phyloP scores from a whole-genome alignment of 53 echinoderm and acorn worm species.

The Patiria pectinifera region DNA sequence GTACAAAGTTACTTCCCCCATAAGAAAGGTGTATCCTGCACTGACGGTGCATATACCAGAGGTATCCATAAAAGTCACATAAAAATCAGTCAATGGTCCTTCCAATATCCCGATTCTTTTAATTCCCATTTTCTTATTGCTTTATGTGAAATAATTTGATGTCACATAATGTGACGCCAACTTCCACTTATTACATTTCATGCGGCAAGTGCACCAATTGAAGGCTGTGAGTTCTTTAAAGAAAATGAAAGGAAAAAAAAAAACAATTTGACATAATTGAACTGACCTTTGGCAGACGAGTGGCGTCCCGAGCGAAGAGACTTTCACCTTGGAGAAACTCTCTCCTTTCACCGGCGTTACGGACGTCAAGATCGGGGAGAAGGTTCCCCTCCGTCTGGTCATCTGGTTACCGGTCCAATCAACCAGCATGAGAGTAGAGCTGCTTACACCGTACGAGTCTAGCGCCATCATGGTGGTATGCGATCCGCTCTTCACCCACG shows the following conservation, averaged over 20 bases:
- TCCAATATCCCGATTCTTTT: too few relatives aligned
- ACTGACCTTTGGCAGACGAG: constrained; percentile 27
- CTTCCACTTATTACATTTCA: too few relatives aligned
- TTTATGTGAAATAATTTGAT: too few relatives aligned
- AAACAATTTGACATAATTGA: neutral
- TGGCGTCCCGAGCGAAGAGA: constrained; percentile 71
- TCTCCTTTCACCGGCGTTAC: constrained; percentile 53
- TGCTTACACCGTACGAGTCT: constrained; percentile 78
- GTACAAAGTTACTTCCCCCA: too few relatives aligned
- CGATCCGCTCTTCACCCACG: constrained; percentile 69
- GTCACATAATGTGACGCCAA: too few relatives aligned
- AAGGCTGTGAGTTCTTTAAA: too few relatives aligned
- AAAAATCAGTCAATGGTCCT: too few relatives aligned
- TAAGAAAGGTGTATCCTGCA: too few relatives aligned
- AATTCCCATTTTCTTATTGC: too few relatives aligned
- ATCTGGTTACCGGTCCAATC: constrained; percentile 81
- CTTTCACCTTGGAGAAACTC: constrained; percentile 84
- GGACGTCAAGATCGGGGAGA: constrained; percentile 77
- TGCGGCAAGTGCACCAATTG: too few relatives aligned
- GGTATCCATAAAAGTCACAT: too few relatives aligned
- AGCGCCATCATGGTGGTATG: constrained; percentile 85
- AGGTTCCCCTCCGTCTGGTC: constrained; percentile 74
- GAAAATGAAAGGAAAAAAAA: neutral
- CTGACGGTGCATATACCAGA: too few relatives aligned
- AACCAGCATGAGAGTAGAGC: constrained; percentile 70